phyloP scores from a whole-genome alignment of 2,797 vertebrate genomes.

The Lithobates sylvaticus region DNA sequence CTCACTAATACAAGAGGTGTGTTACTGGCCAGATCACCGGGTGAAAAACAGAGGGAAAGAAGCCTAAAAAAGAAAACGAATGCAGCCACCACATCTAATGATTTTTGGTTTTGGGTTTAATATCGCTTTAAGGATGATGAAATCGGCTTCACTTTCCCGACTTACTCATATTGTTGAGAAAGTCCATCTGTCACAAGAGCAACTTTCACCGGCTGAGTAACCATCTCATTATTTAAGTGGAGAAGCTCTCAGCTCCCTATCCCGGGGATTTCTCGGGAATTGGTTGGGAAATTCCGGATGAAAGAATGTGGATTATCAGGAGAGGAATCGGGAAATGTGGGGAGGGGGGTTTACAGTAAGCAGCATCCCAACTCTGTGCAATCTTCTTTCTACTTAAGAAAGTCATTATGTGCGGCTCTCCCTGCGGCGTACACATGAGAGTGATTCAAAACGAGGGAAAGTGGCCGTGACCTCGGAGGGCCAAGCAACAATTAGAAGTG shows the following conservation, averaged over 20 bases:
- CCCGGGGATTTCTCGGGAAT: not conserved
- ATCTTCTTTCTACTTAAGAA: not conserved
- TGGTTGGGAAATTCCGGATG: not conserved
- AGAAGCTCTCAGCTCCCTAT: not conserved
- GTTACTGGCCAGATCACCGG: too few relatives aligned
- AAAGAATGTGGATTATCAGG: not conserved
- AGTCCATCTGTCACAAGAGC: not conserved
- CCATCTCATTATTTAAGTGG: too few relatives aligned
- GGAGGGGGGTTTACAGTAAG: not conserved
- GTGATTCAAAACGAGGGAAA: constrained; percentile 19
- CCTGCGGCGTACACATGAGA: constrained; percentile 17
- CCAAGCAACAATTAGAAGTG: constrained; percentile 40
- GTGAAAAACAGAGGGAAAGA: too few relatives aligned
- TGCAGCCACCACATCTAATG: too few relatives aligned
- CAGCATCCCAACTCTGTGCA: not conserved
- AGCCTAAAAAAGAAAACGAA: too few relatives aligned
- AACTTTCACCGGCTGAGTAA: not conserved
- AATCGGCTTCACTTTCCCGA: not conserved
- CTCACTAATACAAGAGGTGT: too few relatives aligned
- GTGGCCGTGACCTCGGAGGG: constrained; percentile 20
- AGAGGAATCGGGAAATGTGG: not conserved
- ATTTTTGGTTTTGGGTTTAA: too few relatives aligned
- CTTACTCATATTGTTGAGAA: not conserved
- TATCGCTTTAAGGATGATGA: not conserved
- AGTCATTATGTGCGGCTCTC: not conserved